A percentile compares a stretch with the other conserved stretches of the same genome.
phyloP scores from a whole-genome alignment of 2,797 vertebrate genomes.

The Pangasius sanitwongsei region DNA sequence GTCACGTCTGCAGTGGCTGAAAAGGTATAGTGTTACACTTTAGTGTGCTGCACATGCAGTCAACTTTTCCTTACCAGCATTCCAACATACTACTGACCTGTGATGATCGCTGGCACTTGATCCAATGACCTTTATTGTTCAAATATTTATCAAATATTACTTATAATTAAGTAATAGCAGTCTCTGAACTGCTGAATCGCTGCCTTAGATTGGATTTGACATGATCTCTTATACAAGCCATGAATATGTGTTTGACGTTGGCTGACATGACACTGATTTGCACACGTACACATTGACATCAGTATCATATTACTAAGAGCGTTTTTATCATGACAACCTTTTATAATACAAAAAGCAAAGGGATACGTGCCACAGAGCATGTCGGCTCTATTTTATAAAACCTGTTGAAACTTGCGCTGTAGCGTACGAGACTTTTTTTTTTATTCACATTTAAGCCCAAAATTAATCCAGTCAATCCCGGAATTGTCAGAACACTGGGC shows the following conservation, averaged over 20 bases:
- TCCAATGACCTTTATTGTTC: too few species aligned
- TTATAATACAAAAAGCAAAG: background rate
- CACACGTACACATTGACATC: too few species aligned
- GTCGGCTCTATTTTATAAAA: background rate
- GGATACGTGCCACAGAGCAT: background rate
- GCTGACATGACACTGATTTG: too few species aligned
- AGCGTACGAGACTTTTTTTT: background rate
- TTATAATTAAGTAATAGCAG: background rate
- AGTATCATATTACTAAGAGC: background rate
- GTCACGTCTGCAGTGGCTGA: constrained; percentile 17
- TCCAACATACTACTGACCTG: background rate
- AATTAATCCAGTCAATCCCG: background rate
- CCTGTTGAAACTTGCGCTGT: background rate
- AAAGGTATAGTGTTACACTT: background rate
- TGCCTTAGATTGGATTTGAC: background rate
- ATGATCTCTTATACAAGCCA: background rate
- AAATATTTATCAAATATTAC: background rate
- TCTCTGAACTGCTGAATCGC: background rate
- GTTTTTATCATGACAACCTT: background rate
- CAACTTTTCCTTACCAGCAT: background rate
- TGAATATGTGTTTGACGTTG: background rate
- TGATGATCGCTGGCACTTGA: background rate
- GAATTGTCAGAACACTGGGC: background rate
- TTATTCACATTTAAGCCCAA: background rate
- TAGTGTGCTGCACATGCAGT: background rate